A percentile compares a stretch with the other conserved stretches of the same genome.
Conservation (phyloP, 2,888 invertebrate species). For the Galeopsomyia nigrocyanea region DNA sequence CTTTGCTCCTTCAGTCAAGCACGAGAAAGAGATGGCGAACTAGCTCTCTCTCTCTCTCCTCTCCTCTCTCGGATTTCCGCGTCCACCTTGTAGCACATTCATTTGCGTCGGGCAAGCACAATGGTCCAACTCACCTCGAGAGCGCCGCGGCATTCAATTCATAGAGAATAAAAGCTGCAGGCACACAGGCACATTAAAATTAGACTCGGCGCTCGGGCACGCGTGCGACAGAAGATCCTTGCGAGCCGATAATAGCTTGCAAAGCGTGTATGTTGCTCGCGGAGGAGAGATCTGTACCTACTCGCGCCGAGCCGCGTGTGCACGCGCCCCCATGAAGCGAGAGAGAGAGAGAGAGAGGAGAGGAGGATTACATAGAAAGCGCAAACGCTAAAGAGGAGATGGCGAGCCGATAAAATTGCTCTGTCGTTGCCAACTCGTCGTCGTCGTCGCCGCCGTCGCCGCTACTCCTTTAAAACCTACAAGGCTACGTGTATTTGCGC, state of each 20-base stretch:
- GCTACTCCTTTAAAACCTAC: not conserved
- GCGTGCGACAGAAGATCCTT: slow-evolving; percentile 31
- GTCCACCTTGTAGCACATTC: slow-evolving; percentile 42
- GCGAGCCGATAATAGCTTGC: slow-evolving; percentile 35
- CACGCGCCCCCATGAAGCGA: slow-evolving; percentile 5
- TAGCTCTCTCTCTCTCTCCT: too few relatives aligned
- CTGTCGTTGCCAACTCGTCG: slow-evolving; percentile 12
- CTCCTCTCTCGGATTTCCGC: slow-evolving; percentile 39
- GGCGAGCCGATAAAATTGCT: slow-evolving; percentile 41
- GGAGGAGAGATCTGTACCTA: slow-evolving; percentile 4
- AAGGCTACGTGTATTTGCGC: slow-evolving; percentile 13
- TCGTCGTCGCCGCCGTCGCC: slow-evolving; percentile 12
- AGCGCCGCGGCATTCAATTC: slow-evolving; percentile 35
- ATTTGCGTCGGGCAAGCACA: slow-evolving; percentile 40
- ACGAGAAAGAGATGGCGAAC: not conserved
- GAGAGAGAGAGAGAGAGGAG: slow-evolving; percentile 11
- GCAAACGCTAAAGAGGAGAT: slow-evolving; percentile 8
- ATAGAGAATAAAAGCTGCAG: slow-evolving; percentile 2
- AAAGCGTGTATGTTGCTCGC: slow-evolving; percentile 14
- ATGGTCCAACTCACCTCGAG: slow-evolving; percentile 11
- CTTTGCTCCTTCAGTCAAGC: not conserved
- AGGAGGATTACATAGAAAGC: not conserved
- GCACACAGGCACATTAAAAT: slow-evolving; percentile 43
- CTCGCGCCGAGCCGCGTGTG: slow-evolving; percentile 19
- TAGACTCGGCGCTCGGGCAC: too few relatives aligned